Conservation (phyloP, 2,797 vertebrate genomes). For the Centroberyx gerrardi region DNA sequence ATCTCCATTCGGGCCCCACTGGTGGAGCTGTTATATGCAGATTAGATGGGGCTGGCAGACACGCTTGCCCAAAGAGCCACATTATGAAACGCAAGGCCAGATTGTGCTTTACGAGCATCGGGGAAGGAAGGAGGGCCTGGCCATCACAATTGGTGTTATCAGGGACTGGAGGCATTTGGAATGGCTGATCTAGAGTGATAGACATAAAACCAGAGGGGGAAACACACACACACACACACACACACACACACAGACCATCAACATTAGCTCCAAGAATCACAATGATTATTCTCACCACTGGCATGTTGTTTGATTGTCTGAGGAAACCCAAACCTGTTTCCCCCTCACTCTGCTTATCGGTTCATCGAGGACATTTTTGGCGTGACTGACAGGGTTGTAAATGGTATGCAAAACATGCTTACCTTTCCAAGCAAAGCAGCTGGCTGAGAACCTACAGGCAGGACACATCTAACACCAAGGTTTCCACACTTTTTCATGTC, state of each 20-base stretch:
- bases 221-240: neutral
- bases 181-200: conserved; percentile 18
- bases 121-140: conserved; percentile 25
- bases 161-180: conserved; percentile 41
- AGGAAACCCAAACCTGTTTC: conserved; percentile 60
- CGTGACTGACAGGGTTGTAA: conserved; percentile 34
- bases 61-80: conserved; percentile 36
- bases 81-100: conserved; percentile 27
- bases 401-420: conserved; percentile 48
- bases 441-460: conserved; percentile 12
- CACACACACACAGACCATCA: neutral
- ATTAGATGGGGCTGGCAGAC: conserved; percentile 29
- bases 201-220: conserved; percentile 29
- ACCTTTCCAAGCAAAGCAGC: conserved; percentile 7
- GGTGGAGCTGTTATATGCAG: conserved; percentile 52
- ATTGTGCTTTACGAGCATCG: conserved; percentile 30
- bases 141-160: conserved; percentile 14
- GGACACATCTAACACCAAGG: conserved; percentile 7
- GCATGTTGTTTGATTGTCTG: conserved; percentile 19
- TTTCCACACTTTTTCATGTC: neutral
- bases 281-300: conserved; percentile 20
- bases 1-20: conserved; percentile 29
- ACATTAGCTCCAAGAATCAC: conserved; percentile 17
- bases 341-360: conserved; percentile 50
- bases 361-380: conserved; percentile 19